Evolutionary conservation across 2,888 invertebrate genomes (phyloP), one percentile per base, ranked within the genome.

Genomic region (Dicycla oo): DNA sequence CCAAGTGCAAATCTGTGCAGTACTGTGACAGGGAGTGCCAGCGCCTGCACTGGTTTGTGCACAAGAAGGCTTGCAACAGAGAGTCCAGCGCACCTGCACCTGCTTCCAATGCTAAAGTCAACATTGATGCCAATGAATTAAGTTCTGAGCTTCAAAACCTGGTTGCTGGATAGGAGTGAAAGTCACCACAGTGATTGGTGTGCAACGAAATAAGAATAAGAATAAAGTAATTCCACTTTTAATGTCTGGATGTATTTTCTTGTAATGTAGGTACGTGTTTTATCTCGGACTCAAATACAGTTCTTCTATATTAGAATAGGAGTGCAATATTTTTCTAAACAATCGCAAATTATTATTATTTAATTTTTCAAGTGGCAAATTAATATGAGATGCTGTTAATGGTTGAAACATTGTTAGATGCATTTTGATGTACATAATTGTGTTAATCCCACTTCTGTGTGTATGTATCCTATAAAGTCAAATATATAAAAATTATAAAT

Each of bases 1-100:
- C 99, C 15, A 98, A 98, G 91, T 99, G 99, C 94, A 99, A 98
- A 96, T 97, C 97, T 72, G 98, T 98, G 66, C 98, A 98, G 91
- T 99, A 99, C 91, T 99, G 99, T 94, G 98, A 99, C 93, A 97
- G 98, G 75, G 98, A 98, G 89, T 99, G 99, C 91, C 99, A 99
- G 92, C 97, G 98, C 82, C 95, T 99, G 61, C 99, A 98, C 91
- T 98, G 98, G 98, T 98, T 98, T 89, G 97, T 98, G 88, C 98
- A 99, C 92, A 98, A 98, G 93, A 98, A 98, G 89, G 97, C 97
- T 51, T 99, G 98, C 89, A 97, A 97, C 73, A 96, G 98, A 80
- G 96, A 97, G 77, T 93, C 95, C 1, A 96, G 96, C 75, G 92
- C 91, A 6, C 94, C 94, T 0, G 81, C 89, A 0, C 66, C 89